These are phyloP conservation scores for Phaonia tiefii DNA, from an alignment of 2,888 invertebrate species.

Conservation along the genomic window DNA sequence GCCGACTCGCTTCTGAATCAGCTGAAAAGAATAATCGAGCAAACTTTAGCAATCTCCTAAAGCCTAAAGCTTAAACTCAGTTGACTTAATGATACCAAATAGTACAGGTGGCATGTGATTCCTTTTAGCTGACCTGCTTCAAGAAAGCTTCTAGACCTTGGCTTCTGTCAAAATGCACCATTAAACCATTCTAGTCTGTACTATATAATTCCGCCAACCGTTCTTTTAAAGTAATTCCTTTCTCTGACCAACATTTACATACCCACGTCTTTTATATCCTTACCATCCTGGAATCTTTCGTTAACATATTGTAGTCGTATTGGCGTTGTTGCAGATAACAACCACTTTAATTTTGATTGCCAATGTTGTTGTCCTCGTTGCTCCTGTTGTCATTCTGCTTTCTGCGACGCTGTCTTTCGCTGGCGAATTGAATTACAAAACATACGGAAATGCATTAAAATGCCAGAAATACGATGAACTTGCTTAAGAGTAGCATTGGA, in stretches of 20 bases:
- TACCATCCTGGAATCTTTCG: slow-evolving; percentile 16
- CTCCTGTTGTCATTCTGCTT: neutral
- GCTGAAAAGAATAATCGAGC: no score
- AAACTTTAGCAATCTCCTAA: no score
- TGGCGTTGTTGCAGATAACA: neutral
- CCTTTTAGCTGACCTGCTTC: no score
- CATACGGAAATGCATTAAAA: slow-evolving; percentile 64
- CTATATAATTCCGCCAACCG: no score
- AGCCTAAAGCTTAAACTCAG: no score
- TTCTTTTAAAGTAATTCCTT: no score
- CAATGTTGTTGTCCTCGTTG: slow-evolving; percentile 38
- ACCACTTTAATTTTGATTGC: slow-evolving; percentile 60
- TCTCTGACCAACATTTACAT: neutral
- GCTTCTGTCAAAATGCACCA: no score
- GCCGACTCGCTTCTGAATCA: no score
- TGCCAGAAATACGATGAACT: slow-evolving; percentile 3
- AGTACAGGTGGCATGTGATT: no score
- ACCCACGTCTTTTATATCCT: neutral
- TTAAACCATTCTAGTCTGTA: no score
- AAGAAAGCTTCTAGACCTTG: no score
- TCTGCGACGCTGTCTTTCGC: neutral
- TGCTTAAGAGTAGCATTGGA: slow-evolving; percentile 30
- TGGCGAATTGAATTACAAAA: slow-evolving; percentile 49
- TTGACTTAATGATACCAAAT: no score
- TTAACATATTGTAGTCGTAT: slow-evolving; percentile 12